Base-by-base conservation (phyloP, 2,113 vertebrate species). In the Callipepla squamata region DNA sequence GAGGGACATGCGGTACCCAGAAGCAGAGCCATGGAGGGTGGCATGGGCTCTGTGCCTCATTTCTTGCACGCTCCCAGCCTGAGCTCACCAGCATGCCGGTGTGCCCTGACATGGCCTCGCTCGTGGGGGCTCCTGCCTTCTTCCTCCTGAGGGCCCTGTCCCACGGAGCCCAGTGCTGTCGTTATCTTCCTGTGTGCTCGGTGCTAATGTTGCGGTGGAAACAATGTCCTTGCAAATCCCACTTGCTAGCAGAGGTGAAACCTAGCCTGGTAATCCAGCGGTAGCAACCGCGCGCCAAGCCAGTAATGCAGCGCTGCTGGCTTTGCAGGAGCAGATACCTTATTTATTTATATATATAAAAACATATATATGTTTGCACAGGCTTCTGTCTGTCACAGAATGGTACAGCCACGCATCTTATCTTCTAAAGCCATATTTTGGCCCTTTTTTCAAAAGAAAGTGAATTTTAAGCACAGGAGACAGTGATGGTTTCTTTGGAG, bases 401-500 rank as follows among this genome's bases (percentile, higher is more conserved):
- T 13, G 81, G 85, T 85, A 87, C 95, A 74, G 85, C 91, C 67
- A 92, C 34, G 47, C 85, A 90, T 90, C 83, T 96, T 96, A 92
- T 96, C 94, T 96, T 18, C 2, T 89, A 90, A 96, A 96, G 93
- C 94, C 93, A 96, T 94, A 91, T 94, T 96, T 94, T 94, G 94
- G 87, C 85, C 92, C 90, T n/a, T 87, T 93, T 76, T 57, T 61
- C 84, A 68, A 89, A 95, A 90, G 91, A 89, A 96, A 95, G 90
- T 93, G 93, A 93, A 95, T 96, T 97, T 96, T 93, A 96, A 96
- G 90, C 90, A 65, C 91, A 26, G 88, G 92, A 93, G 87, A 92
- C 90, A 95, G 92, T 74, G 94, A 92, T 94, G 87, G 94, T 96
- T 96, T 97, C 94, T 96, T 95, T 93, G 96, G 93, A 95, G 80